These are phyloP conservation scores for Philereme vetulata DNA, from an alignment of 2,888 invertebrate species.

Conservation along the genomic window DNA sequence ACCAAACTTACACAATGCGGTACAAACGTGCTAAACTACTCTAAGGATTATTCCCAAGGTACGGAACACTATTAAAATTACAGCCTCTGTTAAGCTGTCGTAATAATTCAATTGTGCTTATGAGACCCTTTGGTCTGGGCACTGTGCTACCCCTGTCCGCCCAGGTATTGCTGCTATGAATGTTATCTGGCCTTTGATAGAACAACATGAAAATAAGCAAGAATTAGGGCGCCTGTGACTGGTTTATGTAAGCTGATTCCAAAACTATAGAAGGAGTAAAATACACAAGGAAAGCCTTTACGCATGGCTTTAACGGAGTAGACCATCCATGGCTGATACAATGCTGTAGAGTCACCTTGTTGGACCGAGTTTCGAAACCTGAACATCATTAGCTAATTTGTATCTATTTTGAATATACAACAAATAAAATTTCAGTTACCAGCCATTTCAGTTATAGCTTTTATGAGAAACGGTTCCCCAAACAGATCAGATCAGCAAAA, in stretches of 20 bases:
- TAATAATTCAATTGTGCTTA: slow-evolving; percentile 18
- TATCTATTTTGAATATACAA: no score
- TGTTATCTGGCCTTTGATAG: slow-evolving; percentile 9
- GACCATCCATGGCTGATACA: no score
- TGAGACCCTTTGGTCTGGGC: slow-evolving; percentile 1
- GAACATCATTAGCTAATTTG: no score
- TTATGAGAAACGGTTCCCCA: no score
- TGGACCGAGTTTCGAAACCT: no score
- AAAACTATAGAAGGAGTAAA: no score
- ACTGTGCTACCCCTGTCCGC: background rate
- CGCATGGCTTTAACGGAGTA: no score
- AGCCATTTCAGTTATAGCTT: no score
- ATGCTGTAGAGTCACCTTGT: no score
- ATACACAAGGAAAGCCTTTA: background rate
- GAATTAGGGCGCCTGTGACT: background rate
- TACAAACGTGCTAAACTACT: background rate
- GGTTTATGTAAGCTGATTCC: no score
- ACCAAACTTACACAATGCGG: slow-evolving; percentile 5
- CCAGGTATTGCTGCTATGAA: slow-evolving; percentile 10
- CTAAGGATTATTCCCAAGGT: slow-evolving; percentile 7
- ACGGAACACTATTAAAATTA: slow-evolving; percentile 13
- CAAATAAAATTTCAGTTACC: no score
- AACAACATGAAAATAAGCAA: slow-evolving; percentile 1
- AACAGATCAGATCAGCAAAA: no score
- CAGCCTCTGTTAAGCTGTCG: slow-evolving; percentile 7